Evolutionary conservation across 92 coral and sea anemone genomes (phyloP).

Genomic region (Porites divaricata): DNA sequence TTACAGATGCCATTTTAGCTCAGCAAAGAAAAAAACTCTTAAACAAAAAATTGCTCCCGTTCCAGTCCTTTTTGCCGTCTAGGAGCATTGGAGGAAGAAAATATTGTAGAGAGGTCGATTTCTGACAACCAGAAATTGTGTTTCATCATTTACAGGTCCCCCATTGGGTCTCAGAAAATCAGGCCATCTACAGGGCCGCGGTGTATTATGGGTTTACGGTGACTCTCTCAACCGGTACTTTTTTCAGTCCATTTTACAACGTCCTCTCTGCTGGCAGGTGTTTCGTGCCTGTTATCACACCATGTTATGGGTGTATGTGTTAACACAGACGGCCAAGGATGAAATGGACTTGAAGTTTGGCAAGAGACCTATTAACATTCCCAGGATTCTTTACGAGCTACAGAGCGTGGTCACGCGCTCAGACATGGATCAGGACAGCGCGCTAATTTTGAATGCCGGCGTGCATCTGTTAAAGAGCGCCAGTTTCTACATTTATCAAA

Average conservation of each 20-base stretch:
- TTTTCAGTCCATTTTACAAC: slow-evolving; percentile 63
- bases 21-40: too few species aligned
- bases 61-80: too few species aligned
- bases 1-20: too few species aligned
- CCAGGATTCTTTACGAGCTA: slow-evolving; percentile 76
- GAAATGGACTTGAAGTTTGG: slow-evolving; percentile 83
- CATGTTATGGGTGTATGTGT: slow-evolving; percentile 88
- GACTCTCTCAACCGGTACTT: slow-evolving; percentile 90
- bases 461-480: slow-evolving; percentile 85
- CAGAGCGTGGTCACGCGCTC: slow-evolving; percentile 65
- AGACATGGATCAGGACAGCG: slow-evolving; percentile 88
- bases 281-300: slow-evolving; percentile 90
- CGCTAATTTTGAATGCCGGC: slow-evolving; percentile 83
- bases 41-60: too few species aligned
- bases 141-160: neutral
- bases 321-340: slow-evolving; percentile 69
- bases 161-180: slow-evolving; percentile 36
- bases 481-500: slow-evolving; percentile 80
- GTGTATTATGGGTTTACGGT: slow-evolving; percentile 85
- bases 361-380: slow-evolving; percentile 70
- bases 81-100: too few species aligned
- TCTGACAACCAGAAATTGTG: neutral
- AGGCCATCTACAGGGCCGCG: slow-evolving; percentile 82
- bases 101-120: too few species aligned
- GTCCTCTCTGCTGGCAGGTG: slow-evolving; percentile 75